Conservation (phyloP, 2,797 vertebrate species). For the Alfaro cultratus region DNA sequence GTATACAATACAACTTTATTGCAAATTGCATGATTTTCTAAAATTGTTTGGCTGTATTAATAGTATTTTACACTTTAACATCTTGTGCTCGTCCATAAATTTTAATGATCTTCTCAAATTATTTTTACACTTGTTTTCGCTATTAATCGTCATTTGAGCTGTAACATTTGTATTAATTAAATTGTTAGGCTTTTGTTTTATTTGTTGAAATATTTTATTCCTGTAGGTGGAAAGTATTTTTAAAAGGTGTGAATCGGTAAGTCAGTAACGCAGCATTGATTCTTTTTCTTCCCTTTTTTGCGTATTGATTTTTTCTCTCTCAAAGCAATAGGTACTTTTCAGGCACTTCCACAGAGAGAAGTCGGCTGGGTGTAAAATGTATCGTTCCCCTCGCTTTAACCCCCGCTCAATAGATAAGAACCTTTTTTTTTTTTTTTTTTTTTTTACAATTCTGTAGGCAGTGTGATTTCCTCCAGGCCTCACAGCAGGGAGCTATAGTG, state of each 20-base stretch:
- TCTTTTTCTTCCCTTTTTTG: conserved; percentile 27
- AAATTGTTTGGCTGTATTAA: background rate
- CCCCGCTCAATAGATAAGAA: conserved; percentile 59
- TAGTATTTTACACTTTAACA: background rate
- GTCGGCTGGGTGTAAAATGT: conserved; percentile 54
- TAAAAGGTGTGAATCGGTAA: conserved; percentile 42
- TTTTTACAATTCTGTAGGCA: conserved; percentile 64
- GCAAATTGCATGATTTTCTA: background rate
- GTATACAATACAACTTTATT: background rate
- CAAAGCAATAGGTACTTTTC: conserved; percentile 52
- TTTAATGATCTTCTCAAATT: background rate
- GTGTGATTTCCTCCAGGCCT: conserved; percentile 73
- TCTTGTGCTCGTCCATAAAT: background rate
- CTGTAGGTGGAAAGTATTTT: conserved; percentile 31
- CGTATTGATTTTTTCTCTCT: conserved; percentile 42
- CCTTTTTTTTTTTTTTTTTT: background rate
- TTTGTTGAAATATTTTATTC: background rate
- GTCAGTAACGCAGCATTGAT: conserved; percentile 51
- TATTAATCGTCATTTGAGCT: background rate
- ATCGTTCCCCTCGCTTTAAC: conserved; percentile 63
- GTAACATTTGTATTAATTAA: background rate
- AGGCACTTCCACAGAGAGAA: conserved; percentile 47
- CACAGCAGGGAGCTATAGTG: conserved; percentile 72
- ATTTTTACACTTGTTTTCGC: background rate
- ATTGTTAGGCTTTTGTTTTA: conserved; percentile 13